Base-by-base conservation (phyloP, 30 jellyfish, hydroid and myxozoan genomes). In the Aurelia coerulea region DNA sequence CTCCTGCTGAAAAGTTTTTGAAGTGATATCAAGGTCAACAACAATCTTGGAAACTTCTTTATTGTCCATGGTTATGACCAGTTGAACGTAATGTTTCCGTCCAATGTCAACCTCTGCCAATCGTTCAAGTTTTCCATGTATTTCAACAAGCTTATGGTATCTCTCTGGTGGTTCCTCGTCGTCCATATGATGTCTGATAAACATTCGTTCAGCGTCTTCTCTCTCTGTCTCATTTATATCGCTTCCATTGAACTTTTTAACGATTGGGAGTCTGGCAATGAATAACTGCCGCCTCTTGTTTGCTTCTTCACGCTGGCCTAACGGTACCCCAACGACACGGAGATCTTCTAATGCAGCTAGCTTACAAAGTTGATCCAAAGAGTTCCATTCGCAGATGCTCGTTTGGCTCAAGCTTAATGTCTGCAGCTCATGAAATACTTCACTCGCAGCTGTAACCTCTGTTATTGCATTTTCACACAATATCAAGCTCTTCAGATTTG, bases 171-270 rank as follows among this genome's bases (percentile, higher is more conserved):
- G 91, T 18, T 69, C 76, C 16, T 52, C 91, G 53, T 85, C 75
- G 54, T 84, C 85, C 88, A 77, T 84, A 56, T 94, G 87, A 80
- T 88, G 67, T 74, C 99, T 76, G 18, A 94, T 88, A 75, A 94
- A 89, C 80, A 73, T 64, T 19, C 99, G 50, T 73, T 94, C 99
- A 10, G 99, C 99, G 73, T 94, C 90, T 41, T 94, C 99, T 16
- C 97, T 83, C 56, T 94, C 97, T 1, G 65, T 65, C 5, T 78
- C 88, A 41, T 79, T 88, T 18, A 94, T 66, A 41, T 10, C 62
- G 54, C 97, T 80, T 1, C 97, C 97, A 53, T 94, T 94, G 32
- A 94, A 77, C 74, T 84, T 94, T 53, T 54, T 54, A 4, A 94
- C 76, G 39, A 66, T 85, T 11, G 99, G 99, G 52, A 88, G 90